Evolutionary conservation across 2,888 invertebrate genomes (phyloP).

Genomic region (Habrosyne pyritoides): DNA sequence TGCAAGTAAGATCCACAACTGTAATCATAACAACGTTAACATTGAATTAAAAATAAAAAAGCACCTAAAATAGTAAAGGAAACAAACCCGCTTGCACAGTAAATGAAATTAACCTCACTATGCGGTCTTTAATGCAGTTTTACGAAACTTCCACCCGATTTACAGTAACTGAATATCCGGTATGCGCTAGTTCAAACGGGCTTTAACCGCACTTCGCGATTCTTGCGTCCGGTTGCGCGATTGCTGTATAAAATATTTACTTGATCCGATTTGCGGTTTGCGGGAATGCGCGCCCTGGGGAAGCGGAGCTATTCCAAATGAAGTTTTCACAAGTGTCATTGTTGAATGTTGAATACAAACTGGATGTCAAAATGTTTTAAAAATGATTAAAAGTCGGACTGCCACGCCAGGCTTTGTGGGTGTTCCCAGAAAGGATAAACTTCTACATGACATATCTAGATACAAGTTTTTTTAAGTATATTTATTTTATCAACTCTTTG

Average conservation of each 20-base stretch:
- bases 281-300: neutral
- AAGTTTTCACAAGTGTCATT: neutral
- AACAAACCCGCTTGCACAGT: neutral
- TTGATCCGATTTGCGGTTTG: conserved; percentile 9
- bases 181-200: conserved; percentile 1
- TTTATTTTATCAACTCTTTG: too few species aligned
- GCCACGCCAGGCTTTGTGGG: too few species aligned
- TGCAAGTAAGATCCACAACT: too few species aligned
- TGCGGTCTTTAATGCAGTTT: neutral
- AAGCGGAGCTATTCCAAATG: neutral
- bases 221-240: neutral
- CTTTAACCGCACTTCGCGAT: neutral
- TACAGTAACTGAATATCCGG: conserved; percentile 8
- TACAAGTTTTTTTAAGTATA: too few species aligned
- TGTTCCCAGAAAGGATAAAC: too few species aligned
- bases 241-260: conserved; percentile 7
- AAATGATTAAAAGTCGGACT: too few species aligned
- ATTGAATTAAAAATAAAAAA: too few species aligned
- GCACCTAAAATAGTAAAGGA: too few species aligned
- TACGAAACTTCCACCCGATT: conserved; percentile 1
- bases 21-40: too few species aligned
- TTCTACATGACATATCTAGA: too few species aligned
- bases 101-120: neutral
- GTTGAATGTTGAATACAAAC: neutral
- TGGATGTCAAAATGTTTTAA: neutral